Evolutionary conservation across 2,797 vertebrate species (phyloP), one percentile per base, ranked within the genome.

Genomic region (Hylomyscus alleni): DNA sequence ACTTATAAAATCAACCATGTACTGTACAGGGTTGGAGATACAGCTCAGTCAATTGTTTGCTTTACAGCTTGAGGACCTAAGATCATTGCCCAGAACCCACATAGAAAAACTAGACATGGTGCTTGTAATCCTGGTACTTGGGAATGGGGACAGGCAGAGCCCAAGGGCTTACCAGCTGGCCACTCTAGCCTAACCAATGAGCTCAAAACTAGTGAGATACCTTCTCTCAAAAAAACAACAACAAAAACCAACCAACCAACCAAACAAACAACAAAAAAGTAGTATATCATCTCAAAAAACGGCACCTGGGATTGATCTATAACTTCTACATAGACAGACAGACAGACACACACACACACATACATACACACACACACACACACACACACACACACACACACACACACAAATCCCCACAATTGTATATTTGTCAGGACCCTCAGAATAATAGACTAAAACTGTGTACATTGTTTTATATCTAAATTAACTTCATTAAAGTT

Each of bases 401-500:
- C 19, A 34, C 11, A 5, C 76, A 80, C 17, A 81, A 6, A 50
- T 15, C 22, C 44, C 1, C 3, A 37, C 22, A 54, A 58, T 69
- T 87, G 54, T 65, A 90, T 40, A 75, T 52, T 60, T 44, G 26
- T 67, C 77, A 90, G 6, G 60, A 72, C 2, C 65, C 52, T 84
- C 22, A 89, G 6, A 92, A 75, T 3, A 69, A 0, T 20, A 67
- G 8, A 52, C 12, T 72, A 44, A 83, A 92, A 94, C 52, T 58
- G 2, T 81, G 2, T 76, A 3, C 10, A 52, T 81, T 88, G 34
- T 85, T 65, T 20, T 94, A 37, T 19, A 52, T 24, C 9, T 72
- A 93, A 90, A 86, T 78, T 82, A 62, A 34, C n/a, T 75, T 80
- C n/a, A 80, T n/a, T 77, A 95, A 87, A 62, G 24, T 75, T 81